A percentile compares a stretch with the other conserved stretches of the same genome.
Conservation (phyloP, 2,797 vertebrate species). For the Emydoidea blandingii region DNA sequence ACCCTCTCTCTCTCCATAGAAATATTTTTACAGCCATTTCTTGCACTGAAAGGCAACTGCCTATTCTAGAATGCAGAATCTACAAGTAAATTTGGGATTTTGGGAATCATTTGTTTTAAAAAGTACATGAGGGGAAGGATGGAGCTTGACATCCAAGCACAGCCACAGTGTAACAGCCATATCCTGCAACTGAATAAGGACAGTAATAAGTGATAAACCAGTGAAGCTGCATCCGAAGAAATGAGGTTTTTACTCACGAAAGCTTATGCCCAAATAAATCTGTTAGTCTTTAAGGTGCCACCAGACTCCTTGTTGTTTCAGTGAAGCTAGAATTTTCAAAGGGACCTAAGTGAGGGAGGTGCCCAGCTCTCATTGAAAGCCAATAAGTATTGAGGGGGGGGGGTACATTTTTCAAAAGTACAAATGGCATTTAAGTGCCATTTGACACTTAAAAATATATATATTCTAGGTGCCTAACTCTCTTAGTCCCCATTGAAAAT, state of each 20-base stretch:
- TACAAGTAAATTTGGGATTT: background rate
- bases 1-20: no score
- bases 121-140: background rate
- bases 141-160: background rate
- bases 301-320: no score
- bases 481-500: background rate
- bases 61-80: background rate
- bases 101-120: background rate
- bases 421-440: background rate
- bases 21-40: no score
- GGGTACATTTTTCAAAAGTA: background rate
- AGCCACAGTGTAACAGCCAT: background rate
- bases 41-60: no score
- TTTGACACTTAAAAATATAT: background rate
- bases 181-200: background rate
- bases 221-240: no score
- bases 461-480: background rate
- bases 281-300: no score
- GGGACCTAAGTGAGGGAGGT: accelerated
- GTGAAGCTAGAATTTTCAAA: background rate
- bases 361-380: background rate
- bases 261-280: no score
- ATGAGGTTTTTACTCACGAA: no score
- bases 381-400: background rate
- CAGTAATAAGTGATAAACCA: background rate